Evolutionary conservation across 2,888 invertebrate genomes (phyloP).

Genomic region (Parascotia fuliginaria): DNA sequence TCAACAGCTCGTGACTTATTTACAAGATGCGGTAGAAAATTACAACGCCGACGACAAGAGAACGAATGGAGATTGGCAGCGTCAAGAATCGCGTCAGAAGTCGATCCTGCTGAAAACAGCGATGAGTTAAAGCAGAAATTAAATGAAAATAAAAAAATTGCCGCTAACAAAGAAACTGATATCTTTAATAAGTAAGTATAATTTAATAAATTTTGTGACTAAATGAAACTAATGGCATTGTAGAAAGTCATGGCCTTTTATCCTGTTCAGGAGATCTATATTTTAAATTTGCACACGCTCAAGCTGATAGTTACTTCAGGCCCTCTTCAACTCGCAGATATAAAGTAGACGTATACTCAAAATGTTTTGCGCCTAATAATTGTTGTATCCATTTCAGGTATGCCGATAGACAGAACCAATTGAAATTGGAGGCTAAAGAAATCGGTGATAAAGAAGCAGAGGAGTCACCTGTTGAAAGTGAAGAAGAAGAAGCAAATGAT

Average conservation of each 20-base stretch:
- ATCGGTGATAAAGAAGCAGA: conserved; percentile 80
- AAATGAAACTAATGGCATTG: too few species aligned
- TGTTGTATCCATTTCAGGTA: conserved; percentile 56
- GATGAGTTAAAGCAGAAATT: conserved; percentile 81
- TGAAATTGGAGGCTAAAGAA: conserved; percentile 73
- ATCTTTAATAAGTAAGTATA: conserved; percentile 83
- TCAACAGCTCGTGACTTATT: conserved; percentile 87
- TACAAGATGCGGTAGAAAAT: conserved; percentile 87
- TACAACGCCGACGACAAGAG: conserved; percentile 87
- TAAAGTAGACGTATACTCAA: too few species aligned
- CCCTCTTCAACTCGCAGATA: too few species aligned
- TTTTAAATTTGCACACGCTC: too few species aligned
- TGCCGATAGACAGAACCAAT: conserved; percentile 73
- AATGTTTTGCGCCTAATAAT: too few species aligned
- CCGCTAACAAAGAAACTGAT: conserved; percentile 79
- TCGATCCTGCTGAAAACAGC: conserved; percentile 87
- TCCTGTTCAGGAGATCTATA: too few species aligned
- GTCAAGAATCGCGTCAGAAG: conserved; percentile 76
- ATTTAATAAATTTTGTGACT: background rate
- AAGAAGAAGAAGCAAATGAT: conserved; percentile 65
- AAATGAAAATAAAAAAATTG: conserved; percentile 82
- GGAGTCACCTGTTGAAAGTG: conserved; percentile 75
- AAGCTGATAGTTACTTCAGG: too few species aligned
- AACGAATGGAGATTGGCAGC: conserved; percentile 87
- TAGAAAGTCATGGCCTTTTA: too few species aligned